Conservation (phyloP, 2,797 vertebrate species). For the Centroberyx gerrardi region DNA sequence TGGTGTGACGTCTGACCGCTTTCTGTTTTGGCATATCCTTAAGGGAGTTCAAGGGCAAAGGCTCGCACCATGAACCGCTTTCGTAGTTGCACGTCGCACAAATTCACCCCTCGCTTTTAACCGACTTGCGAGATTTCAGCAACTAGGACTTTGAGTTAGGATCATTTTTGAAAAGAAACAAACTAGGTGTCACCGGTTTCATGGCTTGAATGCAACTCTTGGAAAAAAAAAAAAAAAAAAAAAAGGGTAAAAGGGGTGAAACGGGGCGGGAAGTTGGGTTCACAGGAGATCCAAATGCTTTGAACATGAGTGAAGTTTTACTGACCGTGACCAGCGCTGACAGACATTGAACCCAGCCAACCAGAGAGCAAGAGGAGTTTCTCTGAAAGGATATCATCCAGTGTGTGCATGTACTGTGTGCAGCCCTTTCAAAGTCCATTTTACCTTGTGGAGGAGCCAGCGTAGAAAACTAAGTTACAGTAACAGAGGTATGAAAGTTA, state of each 20-base stretch:
- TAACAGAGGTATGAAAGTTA: slow-evolving; percentile 3
- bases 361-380: slow-evolving; percentile 32
- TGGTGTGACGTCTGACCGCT: slow-evolving; percentile 17
- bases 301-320: slow-evolving; percentile 18
- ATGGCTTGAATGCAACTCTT: slow-evolving; percentile 29
- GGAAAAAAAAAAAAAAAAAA: slow-evolving; percentile 16
- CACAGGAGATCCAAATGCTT: slow-evolving; percentile 6
- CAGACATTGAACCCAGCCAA: slow-evolving; percentile 60
- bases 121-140: slow-evolving; percentile 1
- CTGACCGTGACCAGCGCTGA: slow-evolving; percentile 42
- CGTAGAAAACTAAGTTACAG: background rate
- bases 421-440: slow-evolving; percentile 14
- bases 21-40: slow-evolving; percentile 25
- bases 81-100: background rate
- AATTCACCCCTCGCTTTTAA: background rate
- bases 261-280: background rate
- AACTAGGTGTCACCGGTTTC: slow-evolving; percentile 13
- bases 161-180: background rate
- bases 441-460: background rate
- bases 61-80: background rate
- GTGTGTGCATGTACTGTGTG: slow-evolving; percentile 4
- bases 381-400: slow-evolving; percentile 1
- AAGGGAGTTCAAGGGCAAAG: slow-evolving; percentile 17
- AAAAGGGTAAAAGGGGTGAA: slow-evolving; percentile 14
- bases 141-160: background rate